Evolutionary conservation across 2,797 vertebrate species (phyloP).

Genomic region (Sebastes wilsoni): DNA sequence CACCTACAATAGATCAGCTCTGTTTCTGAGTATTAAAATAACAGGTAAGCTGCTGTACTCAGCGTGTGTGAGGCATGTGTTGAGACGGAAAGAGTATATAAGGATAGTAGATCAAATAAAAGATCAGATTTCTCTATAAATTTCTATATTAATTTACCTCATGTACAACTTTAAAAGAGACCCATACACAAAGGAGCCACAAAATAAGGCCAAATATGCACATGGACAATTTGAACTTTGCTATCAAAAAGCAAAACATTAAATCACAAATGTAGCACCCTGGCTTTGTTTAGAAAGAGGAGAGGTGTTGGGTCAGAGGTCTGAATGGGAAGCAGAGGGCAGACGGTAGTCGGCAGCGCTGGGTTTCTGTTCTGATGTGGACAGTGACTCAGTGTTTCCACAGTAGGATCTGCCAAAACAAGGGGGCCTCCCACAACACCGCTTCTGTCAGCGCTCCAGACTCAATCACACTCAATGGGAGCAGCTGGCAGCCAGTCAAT

Average conservation of each 20-base stretch:
- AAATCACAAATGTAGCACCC: not conserved
- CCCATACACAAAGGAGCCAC: not conserved
- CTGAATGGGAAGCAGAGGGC: not conserved
- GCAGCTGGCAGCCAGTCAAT: conserved; percentile 37
- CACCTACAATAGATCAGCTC: not conserved
- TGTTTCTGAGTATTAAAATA: not conserved
- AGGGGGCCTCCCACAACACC: conserved; percentile 50
- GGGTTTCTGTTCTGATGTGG: conserved; percentile 50
- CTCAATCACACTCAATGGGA: conserved; percentile 21
- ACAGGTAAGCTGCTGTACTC: not conserved
- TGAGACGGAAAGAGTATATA: not conserved
- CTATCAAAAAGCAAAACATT: too few species aligned
- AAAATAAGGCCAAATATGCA: not conserved
- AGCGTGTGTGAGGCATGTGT: not conserved
- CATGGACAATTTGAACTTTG: not conserved
- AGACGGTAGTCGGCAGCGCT: too few species aligned
- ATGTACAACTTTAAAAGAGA: not conserved
- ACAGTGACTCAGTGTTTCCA: conserved; percentile 71
- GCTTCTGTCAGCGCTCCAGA: conserved; percentile 51
- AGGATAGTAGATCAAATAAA: not conserved
- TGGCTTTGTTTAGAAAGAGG: not conserved
- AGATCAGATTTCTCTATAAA: not conserved
- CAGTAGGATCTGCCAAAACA: conserved; percentile 54
- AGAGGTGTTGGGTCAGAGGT: not conserved
- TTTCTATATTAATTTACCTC: not conserved